Evolutionary conservation across 2,797 vertebrate genomes (phyloP).

Genomic region (Rhinogobio ventralis): DNA sequence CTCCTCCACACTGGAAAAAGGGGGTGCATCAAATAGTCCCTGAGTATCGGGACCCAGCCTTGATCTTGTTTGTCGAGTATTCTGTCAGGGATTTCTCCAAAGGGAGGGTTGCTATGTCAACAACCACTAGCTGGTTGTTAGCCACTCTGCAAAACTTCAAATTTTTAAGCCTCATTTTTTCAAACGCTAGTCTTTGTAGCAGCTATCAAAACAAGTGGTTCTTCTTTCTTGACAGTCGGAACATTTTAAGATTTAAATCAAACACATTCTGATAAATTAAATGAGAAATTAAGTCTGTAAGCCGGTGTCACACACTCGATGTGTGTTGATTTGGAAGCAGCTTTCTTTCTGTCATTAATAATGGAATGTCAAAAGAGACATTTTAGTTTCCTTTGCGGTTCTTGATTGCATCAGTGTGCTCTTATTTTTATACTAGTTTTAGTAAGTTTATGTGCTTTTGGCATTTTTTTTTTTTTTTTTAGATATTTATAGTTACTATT

Average conservation of each 20-base stretch:
- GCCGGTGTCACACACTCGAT: neutral
- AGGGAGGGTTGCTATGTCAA: slow-evolving; percentile 34
- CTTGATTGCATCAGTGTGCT: neutral
- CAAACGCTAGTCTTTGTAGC: slow-evolving; percentile 24
- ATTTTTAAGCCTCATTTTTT: slow-evolving; percentile 1
- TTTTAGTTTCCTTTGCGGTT: neutral
- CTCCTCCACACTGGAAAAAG: slow-evolving; percentile 16
- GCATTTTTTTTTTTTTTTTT: neutral
- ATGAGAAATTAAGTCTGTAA: slow-evolving; percentile 5
- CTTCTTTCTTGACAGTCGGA: slow-evolving; percentile 20
- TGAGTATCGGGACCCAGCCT: slow-evolving; percentile 22
- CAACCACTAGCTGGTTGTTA: slow-evolving; percentile 20
- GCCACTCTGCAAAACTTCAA: slow-evolving; percentile 13
- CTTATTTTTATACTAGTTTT: neutral
- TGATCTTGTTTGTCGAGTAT: slow-evolving; percentile 48
- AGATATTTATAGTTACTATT: neutral
- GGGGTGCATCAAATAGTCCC: slow-evolving; percentile 2
- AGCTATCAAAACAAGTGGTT: slow-evolving; percentile 27
- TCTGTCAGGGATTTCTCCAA: slow-evolving; percentile 32
- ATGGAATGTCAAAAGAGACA: too few species aligned
- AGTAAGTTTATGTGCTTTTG: neutral
- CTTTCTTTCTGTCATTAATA: neutral
- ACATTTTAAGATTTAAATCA: slow-evolving; percentile 29
- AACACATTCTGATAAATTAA: slow-evolving; percentile 11
- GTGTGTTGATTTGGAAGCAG: neutral